Conservation (phyloP, 2,113 vertebrate genomes). For the Nasalis larvatus region DNA sequence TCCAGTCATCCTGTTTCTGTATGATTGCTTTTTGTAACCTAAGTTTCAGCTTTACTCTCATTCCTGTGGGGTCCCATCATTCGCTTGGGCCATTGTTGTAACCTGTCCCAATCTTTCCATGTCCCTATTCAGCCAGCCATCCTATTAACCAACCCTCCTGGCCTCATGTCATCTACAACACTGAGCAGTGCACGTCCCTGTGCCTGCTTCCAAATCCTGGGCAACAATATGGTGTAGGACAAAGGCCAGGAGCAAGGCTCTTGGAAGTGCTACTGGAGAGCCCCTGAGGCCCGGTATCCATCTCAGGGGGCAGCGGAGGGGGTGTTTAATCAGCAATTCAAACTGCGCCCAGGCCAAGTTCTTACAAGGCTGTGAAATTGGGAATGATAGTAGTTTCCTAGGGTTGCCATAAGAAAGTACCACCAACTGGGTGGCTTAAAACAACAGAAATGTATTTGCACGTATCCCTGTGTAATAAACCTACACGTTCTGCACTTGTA, state of each 20-base stretch:
- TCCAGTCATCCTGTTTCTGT: neutral
- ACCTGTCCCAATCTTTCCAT: neutral
- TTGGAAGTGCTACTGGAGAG: neutral
- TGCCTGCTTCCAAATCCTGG: neutral
- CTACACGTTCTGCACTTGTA: too few species aligned
- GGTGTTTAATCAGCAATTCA: neutral
- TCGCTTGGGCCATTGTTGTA: neutral
- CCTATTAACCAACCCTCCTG: neutral
- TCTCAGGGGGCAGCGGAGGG: too few species aligned
- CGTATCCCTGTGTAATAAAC: too few species aligned
- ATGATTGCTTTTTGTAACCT: neutral
- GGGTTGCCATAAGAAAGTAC: neutral
- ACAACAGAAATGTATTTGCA: neutral
- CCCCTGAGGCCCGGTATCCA: neutral
- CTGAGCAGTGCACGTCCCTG: neutral
- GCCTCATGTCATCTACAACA: neutral
- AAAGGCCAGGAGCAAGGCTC: neutral
- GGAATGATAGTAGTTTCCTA: neutral
- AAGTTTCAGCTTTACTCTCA: neutral
- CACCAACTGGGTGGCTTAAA: neutral
- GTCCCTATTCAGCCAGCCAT: neutral
- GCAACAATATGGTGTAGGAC: neutral
- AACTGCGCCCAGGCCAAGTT: neutral
- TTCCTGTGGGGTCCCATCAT: neutral
- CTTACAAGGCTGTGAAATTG: neutral